phyloP scores from a whole-genome alignment of 1,140 invertebrate genomes.

The Cylas formicarius region DNA sequence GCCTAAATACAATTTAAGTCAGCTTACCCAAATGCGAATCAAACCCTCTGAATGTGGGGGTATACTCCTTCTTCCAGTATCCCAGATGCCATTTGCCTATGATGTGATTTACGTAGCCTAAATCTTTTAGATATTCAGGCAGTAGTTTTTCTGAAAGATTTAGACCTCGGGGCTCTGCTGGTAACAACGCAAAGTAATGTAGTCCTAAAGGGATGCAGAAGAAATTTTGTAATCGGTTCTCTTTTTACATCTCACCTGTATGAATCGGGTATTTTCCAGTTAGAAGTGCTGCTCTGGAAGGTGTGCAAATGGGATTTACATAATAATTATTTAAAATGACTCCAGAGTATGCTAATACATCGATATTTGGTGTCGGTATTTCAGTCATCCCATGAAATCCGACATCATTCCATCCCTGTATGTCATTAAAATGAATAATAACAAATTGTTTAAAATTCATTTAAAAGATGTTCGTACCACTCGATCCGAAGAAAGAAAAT shows the following conservation, averaged over 20 bases:
- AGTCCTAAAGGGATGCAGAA: conserved; percentile 49
- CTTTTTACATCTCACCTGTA: conserved; percentile 45
- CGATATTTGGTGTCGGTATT: conserved; percentile 85
- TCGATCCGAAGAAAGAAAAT: no score
- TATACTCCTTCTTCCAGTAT: conserved; percentile 60
- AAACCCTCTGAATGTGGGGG: conserved; percentile 74
- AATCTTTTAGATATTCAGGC: conserved; percentile 71
- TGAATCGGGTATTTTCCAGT: conserved; percentile 88
- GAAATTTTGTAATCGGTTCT: neutral
- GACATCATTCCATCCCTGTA: conserved; percentile 93
- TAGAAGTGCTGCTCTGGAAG: conserved; percentile 71
- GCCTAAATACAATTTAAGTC: no score
- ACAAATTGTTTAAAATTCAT: no score
- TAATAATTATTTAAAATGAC: conserved; percentile 76
- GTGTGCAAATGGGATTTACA: conserved; percentile 74
- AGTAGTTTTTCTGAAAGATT: conserved; percentile 70
- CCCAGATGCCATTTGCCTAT: conserved; percentile 93
- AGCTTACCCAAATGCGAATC: conserved; percentile 66
- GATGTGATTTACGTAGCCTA: conserved; percentile 76
- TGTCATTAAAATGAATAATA: no score
- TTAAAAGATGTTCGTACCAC: no score
- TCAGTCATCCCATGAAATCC: conserved; percentile 88
- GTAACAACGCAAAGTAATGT: conserved; percentile 72
- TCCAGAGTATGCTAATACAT: conserved; percentile 74
- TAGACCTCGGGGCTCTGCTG: conserved; percentile 69